These are phyloP conservation scores for Acrobasis consociella DNA, from an alignment of 2,888 invertebrate species.

Conservation along the genomic window DNA sequence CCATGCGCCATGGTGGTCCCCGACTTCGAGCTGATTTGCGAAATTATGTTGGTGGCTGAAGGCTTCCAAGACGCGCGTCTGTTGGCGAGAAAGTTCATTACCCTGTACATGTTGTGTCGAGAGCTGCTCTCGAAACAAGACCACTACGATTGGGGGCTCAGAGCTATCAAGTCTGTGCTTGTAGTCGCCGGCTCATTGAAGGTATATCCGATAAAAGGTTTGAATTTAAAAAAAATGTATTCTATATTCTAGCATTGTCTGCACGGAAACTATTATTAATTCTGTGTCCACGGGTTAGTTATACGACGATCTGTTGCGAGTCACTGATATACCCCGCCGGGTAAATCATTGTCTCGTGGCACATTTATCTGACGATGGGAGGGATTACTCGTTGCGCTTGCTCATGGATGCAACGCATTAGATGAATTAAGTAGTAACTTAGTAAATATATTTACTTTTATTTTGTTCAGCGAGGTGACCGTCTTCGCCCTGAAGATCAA, in stretches of 20 bases:
- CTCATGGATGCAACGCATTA: too few relatives aligned
- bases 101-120: conserved; percentile 93
- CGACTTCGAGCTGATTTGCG: conserved; percentile 97
- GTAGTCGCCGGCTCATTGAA: conserved; percentile 97
- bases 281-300: too few relatives aligned
- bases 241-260: too few relatives aligned
- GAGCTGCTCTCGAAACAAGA: conserved; percentile 97
- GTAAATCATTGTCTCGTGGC: too few relatives aligned
- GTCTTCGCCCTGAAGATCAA: conserved; percentile 93
- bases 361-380: too few relatives aligned
- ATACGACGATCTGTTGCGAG: too few relatives aligned
- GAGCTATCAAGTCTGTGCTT: conserved; percentile 97
- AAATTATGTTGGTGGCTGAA: conserved; percentile 98
- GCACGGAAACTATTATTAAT: too few relatives aligned
- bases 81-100: conserved; percentile 96
- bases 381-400: too few relatives aligned
- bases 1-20: conserved; percentile 99
- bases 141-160: conserved; percentile 98
- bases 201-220: conserved; percentile 54
- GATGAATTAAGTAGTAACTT: too few relatives aligned
- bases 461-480: conserved; percentile 84
- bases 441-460: neutral
- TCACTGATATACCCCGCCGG: too few relatives aligned
- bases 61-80: conserved; percentile 96
- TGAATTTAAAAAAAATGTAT: too few relatives aligned